Base-by-base conservation (phyloP, 2,888 invertebrate species). In the Oligia fasciuncula region DNA sequence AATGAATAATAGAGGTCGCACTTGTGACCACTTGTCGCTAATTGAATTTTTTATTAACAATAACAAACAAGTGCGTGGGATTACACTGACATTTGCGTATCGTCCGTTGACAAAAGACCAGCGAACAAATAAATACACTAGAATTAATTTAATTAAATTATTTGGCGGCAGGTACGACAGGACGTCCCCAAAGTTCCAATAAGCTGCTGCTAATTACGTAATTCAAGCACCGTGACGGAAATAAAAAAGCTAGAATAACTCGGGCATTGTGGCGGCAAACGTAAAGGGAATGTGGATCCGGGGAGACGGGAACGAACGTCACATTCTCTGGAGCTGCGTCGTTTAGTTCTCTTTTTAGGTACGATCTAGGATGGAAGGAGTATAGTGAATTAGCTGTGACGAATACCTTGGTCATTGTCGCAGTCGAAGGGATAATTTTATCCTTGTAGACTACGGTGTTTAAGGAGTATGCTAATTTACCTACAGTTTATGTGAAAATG, bases 21-120 rank as follows among this genome's bases (percentile, higher is more conserved):
- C 95, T 96, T 95, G 95, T 93, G 95, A 90, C 95, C 95, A 95
- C 96, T 96, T 95, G 96, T 94, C 95, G 89, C 91, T 95, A 94
- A 96, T 95, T 95, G 93, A 91, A 87, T 93, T 94, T 95, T 95
- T 94, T 94, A 93, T 93, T 89, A 90, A 89, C 84, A 87, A 87
- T 85, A 86, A 88, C 85, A 91, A 90, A 89, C 95, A 95, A 94
- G 95, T 95, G 80, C 75, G 66, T 81, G 71, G 67, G 83, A 89
- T 90, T 85, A 84, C 80, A 74, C 72, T 79, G 77, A 78, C 85
- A 88, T 84, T 86, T 84, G 81, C 74, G 86, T 83, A 80, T 80
- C 70, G 75, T 75, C 71, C 82, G 67, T 57, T 66, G 60, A 77
- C 68, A 74, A 62, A 74, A 60, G 75, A 73, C 81, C 43, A 72